Percentiles rank a stretch among this genome's conserved stretches.
Conservation (phyloP, 2,888 invertebrate species). For the Melinaea menophilus region DNA sequence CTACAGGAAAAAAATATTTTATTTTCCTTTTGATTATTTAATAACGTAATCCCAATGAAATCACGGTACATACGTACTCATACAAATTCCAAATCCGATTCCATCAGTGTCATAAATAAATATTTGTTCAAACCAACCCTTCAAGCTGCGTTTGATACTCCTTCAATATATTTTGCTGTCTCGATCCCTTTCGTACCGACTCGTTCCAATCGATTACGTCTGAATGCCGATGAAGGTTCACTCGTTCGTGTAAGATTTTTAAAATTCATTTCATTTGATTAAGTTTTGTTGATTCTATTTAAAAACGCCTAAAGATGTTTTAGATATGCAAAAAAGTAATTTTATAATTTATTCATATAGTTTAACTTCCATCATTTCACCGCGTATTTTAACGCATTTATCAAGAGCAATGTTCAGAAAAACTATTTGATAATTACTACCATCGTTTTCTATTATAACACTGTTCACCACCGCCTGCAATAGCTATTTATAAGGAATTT, state of each 20-base stretch:
- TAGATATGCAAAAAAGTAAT: background rate
- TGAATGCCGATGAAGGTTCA: conserved; percentile 38
- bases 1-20: background rate
- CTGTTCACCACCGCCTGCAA: no score
- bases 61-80: conserved; percentile 7
- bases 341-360: background rate
- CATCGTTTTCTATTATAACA: no score
- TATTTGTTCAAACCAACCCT: conserved; percentile 14
- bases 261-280: conserved; percentile 13
- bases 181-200: conserved; percentile 27
- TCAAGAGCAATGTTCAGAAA: no score
- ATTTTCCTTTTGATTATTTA: conserved; percentile 3
- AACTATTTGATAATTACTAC: no score
- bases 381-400: no score
- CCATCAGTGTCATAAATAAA: conserved; percentile 21
- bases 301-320: background rate
- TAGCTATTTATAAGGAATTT: no score
- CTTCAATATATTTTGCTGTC: conserved; percentile 31
- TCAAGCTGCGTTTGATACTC: conserved; percentile 16
- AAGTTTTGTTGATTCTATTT: background rate
- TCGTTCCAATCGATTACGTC: conserved; percentile 38
- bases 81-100: conserved; percentile 13
- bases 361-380: background rate
- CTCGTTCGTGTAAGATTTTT: conserved; percentile 35
- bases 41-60: conserved; percentile 7